A percentile compares a stretch with the other conserved stretches of the same genome.
These are phyloP conservation scores for Chrysolina americana DNA, from an alignment of 2,888 invertebrate species.

Conservation along the genomic window DNA sequence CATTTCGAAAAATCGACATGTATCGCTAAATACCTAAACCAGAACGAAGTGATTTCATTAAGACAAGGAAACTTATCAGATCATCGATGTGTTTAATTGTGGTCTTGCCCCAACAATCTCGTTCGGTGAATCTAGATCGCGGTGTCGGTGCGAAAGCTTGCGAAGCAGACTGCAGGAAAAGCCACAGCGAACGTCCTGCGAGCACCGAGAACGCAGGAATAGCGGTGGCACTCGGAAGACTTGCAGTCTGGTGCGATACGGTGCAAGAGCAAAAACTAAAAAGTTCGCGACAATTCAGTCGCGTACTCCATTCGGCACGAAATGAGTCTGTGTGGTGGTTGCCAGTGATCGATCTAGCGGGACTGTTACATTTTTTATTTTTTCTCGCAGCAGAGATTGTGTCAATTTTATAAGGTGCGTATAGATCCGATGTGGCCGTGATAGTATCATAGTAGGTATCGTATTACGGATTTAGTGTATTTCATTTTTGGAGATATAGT, in stretches of 20 bases:
- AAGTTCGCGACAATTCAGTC: conserved; percentile 39
- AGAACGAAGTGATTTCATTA: background rate
- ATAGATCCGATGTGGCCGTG: background rate
- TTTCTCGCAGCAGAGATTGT: conserved; percentile 8
- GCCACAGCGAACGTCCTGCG: background rate
- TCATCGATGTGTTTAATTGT: background rate
- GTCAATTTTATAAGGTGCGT: conserved; percentile 31
- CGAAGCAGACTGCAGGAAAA: conserved; percentile 14
- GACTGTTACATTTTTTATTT: conserved; percentile 32
- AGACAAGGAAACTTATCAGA: background rate
- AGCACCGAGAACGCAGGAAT: background rate
- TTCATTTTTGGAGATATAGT: background rate
- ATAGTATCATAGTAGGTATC: background rate
- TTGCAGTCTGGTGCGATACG: conserved; percentile 30
- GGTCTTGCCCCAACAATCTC: background rate
- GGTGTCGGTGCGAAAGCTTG: conserved; percentile 6
- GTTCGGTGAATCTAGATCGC: conserved; percentile 12
- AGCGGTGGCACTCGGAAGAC: conserved; percentile 21
- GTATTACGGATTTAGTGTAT: background rate
- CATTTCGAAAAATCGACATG: too few species aligned
- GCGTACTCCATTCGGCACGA: conserved; percentile 36
- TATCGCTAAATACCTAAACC: too few species aligned
- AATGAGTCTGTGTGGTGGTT: conserved; percentile 23
- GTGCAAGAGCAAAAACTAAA: conserved; percentile 31
- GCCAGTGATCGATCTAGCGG: conserved; percentile 35